A percentile compares a stretch with the other conserved stretches of the same genome.
These are phyloP conservation scores for Vanacampus margaritifer DNA, from an alignment of 2,113 vertebrate genomes.

Conservation along the genomic window DNA sequence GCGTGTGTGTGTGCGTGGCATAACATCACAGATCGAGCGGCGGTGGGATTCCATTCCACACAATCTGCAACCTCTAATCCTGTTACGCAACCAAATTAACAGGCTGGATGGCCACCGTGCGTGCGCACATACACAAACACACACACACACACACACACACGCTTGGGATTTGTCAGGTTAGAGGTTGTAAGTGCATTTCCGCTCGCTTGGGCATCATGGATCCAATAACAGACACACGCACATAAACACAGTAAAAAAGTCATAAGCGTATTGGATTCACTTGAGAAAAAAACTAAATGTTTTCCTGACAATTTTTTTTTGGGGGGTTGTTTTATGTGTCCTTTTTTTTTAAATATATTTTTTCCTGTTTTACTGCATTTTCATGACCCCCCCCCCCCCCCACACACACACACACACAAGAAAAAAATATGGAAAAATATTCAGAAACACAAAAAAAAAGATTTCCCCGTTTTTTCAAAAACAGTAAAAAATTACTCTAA, in stretches of 20 bases:
- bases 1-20: slow-evolving; percentile 23
- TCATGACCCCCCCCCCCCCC: no score
- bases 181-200: slow-evolving; percentile 40
- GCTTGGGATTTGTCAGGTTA: slow-evolving; percentile 53
- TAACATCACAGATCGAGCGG: slow-evolving; percentile 44
- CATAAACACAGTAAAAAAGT: neutral
- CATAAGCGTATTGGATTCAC: no score
- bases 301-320: no score
- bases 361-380: no score
- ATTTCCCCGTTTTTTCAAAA: no score
- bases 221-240: slow-evolving; percentile 31
- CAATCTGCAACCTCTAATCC: slow-evolving; percentile 54
- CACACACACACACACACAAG: no score
- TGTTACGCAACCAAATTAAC: slow-evolving; percentile 67
- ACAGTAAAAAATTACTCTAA: no score
- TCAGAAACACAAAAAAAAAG: no score
- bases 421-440: no score
- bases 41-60: slow-evolving; percentile 58
- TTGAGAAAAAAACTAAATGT: no score
- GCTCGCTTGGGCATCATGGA: slow-evolving; percentile 10
- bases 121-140: slow-evolving; percentile 4
- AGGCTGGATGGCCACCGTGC: slow-evolving; percentile 36
- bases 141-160: slow-evolving; percentile 6
- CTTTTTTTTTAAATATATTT: no score
- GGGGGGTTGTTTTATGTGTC: no score